Base-by-base conservation (phyloP, 2,888 invertebrate species). In the Bellardia bayeri region DNA sequence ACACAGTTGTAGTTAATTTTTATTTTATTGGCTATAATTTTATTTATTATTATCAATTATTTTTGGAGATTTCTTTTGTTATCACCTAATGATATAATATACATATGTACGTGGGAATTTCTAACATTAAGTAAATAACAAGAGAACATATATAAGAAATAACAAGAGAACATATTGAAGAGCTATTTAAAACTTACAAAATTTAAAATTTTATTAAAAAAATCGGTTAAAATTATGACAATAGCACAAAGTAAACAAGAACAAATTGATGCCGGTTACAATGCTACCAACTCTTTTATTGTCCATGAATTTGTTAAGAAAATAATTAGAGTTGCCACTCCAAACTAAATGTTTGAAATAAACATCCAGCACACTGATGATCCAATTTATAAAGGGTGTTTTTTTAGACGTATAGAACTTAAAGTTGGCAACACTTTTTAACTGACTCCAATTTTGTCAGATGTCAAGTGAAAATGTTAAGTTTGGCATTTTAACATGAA, bases 41-140 rank as follows among this genome's bases (percentile, higher is more conserved):
- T 74, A 56, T 74, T 74, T 58, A 54, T 72, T 74, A 42, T 74
- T 74, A 58, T 74, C 74, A 74, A 74, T 61, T 45, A 61, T 42
- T 58, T 74, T 42, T 3, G 23, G 9, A 30, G 40, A 5, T 37
- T 58, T 58, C 9, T 45, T 61, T 78, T 66, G 66, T 66, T 78
- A 78, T 78, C 66, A 66, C 11, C 40, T 11, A 37, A 49, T 76
- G 13, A 68, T 13, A 56, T 16, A 23, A 23, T 1, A 23, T 23
- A 23, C 1, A 1, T 23, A 23, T 23, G 23, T 23, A 45, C 6
- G 75, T 13, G 23, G 75, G 49, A 16, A n/a, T n/a, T 33, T 9
- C 63, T 61, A 7, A 11, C 13, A 30, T 33, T 45, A 23, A 2
- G 5, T 54, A n/a, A 37, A 2, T 1, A 14, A 6, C 71, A 37